These are phyloP conservation scores for Parascotia fuliginaria DNA, from an alignment of 2,888 invertebrate species.

Conservation along the genomic window DNA sequence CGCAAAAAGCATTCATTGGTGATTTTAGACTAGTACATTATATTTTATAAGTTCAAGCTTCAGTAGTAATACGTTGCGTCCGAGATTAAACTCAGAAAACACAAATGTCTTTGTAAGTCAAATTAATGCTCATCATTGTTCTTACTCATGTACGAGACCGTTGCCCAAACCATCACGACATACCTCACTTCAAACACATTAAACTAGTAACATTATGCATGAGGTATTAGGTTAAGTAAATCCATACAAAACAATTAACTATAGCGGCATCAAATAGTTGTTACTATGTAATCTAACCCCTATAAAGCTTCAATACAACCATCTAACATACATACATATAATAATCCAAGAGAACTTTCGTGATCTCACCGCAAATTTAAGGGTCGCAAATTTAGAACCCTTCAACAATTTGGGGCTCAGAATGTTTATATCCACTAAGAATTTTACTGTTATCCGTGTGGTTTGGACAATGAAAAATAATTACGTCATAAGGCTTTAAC, in stretches of 20 bases:
- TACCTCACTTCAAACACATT: too few relatives aligned
- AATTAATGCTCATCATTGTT: too few relatives aligned
- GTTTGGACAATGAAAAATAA: constrained; percentile 3
- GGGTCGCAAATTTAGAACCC: constrained; percentile 3
- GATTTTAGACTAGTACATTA: too few relatives aligned
- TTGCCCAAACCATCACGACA: too few relatives aligned
- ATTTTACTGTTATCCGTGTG: constrained; percentile 13
- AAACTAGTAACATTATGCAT: too few relatives aligned
- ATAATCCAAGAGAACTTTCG: constrained; percentile 4
- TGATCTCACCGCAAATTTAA: constrained; percentile 3
- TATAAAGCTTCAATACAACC: constrained; percentile 6
- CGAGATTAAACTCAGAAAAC: too few relatives aligned
- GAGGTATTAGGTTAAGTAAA: neutral
- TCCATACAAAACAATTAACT: neutral
- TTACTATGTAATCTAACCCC: neutral
- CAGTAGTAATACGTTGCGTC: too few relatives aligned
- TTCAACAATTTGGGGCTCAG: constrained; percentile 6
- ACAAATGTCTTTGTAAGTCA: too few relatives aligned
- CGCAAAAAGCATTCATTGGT: too few relatives aligned
- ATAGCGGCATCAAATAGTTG: neutral
- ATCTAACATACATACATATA: neutral
- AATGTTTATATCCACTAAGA: constrained; percentile 18
- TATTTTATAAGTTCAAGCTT: too few relatives aligned
- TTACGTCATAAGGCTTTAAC: constrained; percentile 1
- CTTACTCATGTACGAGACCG: too few relatives aligned